These are phyloP conservation scores for Anarsia innoxiella DNA, from an alignment of 2,888 invertebrate genomes.

Conservation along the genomic window DNA sequence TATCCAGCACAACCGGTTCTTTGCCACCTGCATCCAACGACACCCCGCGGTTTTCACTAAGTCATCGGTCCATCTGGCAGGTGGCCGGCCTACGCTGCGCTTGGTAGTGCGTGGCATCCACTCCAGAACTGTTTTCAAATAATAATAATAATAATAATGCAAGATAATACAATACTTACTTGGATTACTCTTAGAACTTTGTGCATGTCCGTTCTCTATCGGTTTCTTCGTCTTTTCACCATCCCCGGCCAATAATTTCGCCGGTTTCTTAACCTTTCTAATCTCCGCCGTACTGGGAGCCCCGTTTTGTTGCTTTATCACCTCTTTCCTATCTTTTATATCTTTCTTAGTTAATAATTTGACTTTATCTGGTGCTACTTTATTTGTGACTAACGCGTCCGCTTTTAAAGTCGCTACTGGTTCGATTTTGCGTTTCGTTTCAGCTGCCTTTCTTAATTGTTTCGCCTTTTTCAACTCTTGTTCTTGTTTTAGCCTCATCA, in stretches of 20 bases:
- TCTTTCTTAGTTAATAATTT: conserved; percentile 58
- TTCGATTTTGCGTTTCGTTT: conserved; percentile 53
- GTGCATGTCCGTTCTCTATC: conserved; percentile 50
- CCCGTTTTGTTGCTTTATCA: conserved; percentile 52
- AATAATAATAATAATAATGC: too few relatives aligned
- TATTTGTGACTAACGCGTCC: conserved; percentile 47
- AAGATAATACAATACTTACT: conserved; percentile 44
- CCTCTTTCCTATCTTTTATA: conserved; percentile 55
- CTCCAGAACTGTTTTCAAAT: too few relatives aligned
- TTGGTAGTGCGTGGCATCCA: too few relatives aligned
- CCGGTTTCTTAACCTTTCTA: conserved; percentile 50
- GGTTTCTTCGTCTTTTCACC: conserved; percentile 42
- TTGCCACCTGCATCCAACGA: too few relatives aligned
- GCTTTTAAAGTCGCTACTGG: conserved; percentile 50
- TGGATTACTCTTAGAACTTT: conserved; percentile 38
- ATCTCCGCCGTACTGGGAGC: conserved; percentile 40
- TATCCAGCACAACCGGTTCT: too few relatives aligned
- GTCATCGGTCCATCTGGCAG: too few relatives aligned
- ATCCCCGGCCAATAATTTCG: conserved; percentile 42
- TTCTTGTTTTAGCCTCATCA: conserved; percentile 60
- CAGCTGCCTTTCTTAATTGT: conserved; percentile 45
- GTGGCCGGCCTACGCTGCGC: too few relatives aligned
- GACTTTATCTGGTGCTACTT: conserved; percentile 59
- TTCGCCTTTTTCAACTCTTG: conserved; percentile 49
- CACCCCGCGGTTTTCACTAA: too few relatives aligned